Base-by-base conservation (phyloP, 2,797 vertebrate species). In the Linurgus olivaceus region DNA sequence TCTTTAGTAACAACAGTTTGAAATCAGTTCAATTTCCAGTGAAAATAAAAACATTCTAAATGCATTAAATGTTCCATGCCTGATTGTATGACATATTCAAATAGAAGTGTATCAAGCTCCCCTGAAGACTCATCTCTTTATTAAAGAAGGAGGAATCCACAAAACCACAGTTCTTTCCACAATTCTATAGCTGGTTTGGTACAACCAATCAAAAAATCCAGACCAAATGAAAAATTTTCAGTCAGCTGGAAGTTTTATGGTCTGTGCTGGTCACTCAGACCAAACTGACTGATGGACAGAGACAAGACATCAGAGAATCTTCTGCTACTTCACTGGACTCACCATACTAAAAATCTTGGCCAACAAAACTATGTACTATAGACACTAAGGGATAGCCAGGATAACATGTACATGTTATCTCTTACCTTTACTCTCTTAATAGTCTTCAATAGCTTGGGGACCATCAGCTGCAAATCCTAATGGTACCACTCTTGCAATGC, bases 41-140 rank as follows among this genome's bases (percentile, higher is more conserved):
- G 61, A 91, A 91, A 94, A 94, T 40, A 23, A 88, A 94, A 93
- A 77, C 38, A 77, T 10, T 51, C 35, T 40, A 50, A 89, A 79
- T 25, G 37, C 33, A 73, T 59, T 79, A 87, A 89, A 68, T 86
- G 55, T 78, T 90, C 61, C 65, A 47, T 11, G 50, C 25, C 42
- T 94, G 68, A 75, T 31, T 71, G 48, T 58, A 86, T 25, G 75
- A 68, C 45, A 79, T 44, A 47, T 26, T 91, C 29, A 67, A 74
- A 88, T 1, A 91, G 51, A 92, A 71, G 67, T 29, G 17, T 52
- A 76, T 29, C 28, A 59, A 66, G 42, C 52, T 87, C 13, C 48
- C 14, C 48, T 76, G 25, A 94, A 86, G 79, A 79, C 20, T 59
- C 47, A 21, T 20, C 16, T 54, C 4, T 44, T 78, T 61, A 57